A percentile compares a stretch with the other conserved stretches of the same genome.
Evolutionary conservation across 1,140 invertebrate species (phyloP).

Genomic region (Acromyrmex echinatior): DNA sequence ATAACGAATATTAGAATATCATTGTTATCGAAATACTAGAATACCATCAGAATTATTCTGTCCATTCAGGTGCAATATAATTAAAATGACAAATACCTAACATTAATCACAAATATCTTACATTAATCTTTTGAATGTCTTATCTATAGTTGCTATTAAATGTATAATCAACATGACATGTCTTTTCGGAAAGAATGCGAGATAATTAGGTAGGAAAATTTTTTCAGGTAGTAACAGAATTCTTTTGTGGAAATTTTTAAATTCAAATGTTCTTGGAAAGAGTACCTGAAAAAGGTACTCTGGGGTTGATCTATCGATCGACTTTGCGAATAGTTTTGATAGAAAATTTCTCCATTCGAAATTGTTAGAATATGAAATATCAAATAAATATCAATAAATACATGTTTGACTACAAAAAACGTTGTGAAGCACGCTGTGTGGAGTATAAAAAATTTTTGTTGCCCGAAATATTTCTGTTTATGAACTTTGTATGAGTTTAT

Average conservation of each 20-base stretch:
- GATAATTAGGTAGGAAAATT: slow-evolving; percentile 49
- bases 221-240: slow-evolving; percentile 52
- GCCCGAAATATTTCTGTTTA: background rate
- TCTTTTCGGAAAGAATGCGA: slow-evolving; percentile 24
- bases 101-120: too few species aligned
- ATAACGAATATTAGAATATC: too few species aligned
- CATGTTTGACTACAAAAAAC: background rate
- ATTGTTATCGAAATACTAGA: too few species aligned
- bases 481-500: slow-evolving; percentile 9
- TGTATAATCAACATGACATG: background rate
- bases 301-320: background rate
- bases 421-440: background rate
- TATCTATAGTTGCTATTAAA: background rate
- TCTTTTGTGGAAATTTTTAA: slow-evolving; percentile 24
- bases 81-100: too few species aligned
- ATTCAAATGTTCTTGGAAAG: background rate
- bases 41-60: too few species aligned
- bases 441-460: background rate
- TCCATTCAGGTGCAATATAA: too few species aligned
- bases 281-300: background rate
- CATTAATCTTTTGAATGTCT: too few species aligned
- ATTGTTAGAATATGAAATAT: background rate
- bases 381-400: background rate
- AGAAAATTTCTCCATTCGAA: background rate
- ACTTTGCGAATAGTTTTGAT: background rate